phyloP scores from a whole-genome alignment of 2,888 invertebrate genomes.

The Phortica okadai region DNA sequence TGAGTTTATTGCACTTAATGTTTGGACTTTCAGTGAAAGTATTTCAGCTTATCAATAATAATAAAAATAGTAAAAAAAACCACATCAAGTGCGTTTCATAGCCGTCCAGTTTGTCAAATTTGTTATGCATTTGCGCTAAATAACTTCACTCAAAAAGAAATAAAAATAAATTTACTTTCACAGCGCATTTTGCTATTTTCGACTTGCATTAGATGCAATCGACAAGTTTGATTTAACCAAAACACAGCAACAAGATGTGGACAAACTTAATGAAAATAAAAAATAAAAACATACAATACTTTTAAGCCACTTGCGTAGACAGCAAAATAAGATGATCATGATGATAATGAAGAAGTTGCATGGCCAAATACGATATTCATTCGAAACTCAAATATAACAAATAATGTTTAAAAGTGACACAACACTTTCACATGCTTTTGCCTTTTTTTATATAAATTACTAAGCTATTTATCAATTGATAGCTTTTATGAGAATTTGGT shows the following conservation, averaged over 20 bases:
- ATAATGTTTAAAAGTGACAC: slow-evolving; percentile 38
- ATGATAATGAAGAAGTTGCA: slow-evolving; percentile 12
- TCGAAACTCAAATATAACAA: slow-evolving; percentile 43
- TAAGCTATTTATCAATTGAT: neutral
- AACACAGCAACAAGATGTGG: neutral
- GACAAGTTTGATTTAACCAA: slow-evolving; percentile 8
- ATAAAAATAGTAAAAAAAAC: neutral
- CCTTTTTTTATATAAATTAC: neutral
- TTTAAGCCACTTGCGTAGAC: too few species aligned
- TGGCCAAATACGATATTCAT: slow-evolving; percentile 51
- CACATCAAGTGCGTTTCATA: neutral
- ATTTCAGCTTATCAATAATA: neutral
- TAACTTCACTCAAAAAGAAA: slow-evolving; percentile 39
- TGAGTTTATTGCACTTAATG: too few species aligned
- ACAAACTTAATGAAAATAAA: neutral
- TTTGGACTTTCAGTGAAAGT: neutral
- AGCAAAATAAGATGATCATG: too few species aligned
- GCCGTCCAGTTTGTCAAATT: neutral
- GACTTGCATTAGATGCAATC: slow-evolving; percentile 14
- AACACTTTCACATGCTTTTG: slow-evolving; percentile 15
- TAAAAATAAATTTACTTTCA: slow-evolving; percentile 64
- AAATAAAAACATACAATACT: too few species aligned
- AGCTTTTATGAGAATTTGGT: neutral
- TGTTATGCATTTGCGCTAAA: neutral
- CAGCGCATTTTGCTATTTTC: slow-evolving; percentile 38